phyloP scores from a whole-genome alignment of 2,113 vertebrate genomes.

The Mus musculus region GRCm39 chr16:82257501-82258000 shows the following conservation, averaged over 20 bases:
- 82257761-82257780: constrained; percentile 16
- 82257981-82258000: constrained; percentile 43
- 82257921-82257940: constrained; percentile 18
- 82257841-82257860: constrained; percentile 6
- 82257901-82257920: constrained; percentile 48
- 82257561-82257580: not conserved
- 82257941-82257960: not conserved
- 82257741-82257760: not conserved
- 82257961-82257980: not conserved
- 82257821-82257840: constrained; percentile 41
- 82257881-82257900: constrained; percentile 37
- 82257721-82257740: not conserved
- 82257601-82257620: not conserved
- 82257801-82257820: constrained; percentile 48
- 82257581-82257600: not conserved
- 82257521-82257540: not conserved
- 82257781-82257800: constrained; percentile 28
- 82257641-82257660: not conserved
- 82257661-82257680: not conserved
- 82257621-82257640: not conserved
- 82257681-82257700: not conserved
- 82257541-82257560: constrained; percentile 38
- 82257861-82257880: constrained; percentile 19
- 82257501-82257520: not conserved
- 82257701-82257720: not conserved